These are phyloP conservation scores for Pissodes strobi DNA, from an alignment of 1,140 invertebrate genomes.

Conservation along the genomic window DNA sequence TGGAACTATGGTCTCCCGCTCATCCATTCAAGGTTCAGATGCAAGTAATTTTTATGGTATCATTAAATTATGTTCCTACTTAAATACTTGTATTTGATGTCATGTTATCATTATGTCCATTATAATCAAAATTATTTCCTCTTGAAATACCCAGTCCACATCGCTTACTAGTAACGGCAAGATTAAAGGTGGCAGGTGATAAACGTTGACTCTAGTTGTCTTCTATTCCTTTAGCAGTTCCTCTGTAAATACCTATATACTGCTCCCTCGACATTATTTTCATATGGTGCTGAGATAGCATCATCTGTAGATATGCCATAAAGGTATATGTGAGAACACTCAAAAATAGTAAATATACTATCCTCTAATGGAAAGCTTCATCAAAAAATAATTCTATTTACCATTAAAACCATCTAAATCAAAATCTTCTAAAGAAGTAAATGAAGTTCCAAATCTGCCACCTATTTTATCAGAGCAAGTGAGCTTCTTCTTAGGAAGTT, in stretches of 20 bases:
- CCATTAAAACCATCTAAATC: slow-evolving; percentile 68
- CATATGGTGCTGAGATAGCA: slow-evolving; percentile 70
- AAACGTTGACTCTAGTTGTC: slow-evolving; percentile 44
- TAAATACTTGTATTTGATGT: no score
- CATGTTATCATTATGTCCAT: slow-evolving; percentile 64
- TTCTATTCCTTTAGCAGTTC: slow-evolving; percentile 61
- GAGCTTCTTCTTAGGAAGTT: slow-evolving; percentile 32
- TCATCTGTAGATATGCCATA: slow-evolving; percentile 58
- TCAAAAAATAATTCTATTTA: slow-evolving; percentile 48
- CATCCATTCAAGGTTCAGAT: no score
- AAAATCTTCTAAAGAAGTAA: slow-evolving; percentile 66
- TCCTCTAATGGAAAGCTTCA: no score
- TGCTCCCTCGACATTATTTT: slow-evolving; percentile 62
- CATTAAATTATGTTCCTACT: no score
- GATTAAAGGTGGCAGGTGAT: slow-evolving; percentile 50
- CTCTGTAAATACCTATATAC: slow-evolving; percentile 71
- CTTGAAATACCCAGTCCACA: slow-evolving; percentile 69
- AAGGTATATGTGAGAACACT: no score
- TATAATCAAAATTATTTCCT: slow-evolving; percentile 65
- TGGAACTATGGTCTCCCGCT: no score
- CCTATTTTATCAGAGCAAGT: slow-evolving; percentile 56
- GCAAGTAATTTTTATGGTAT: no score
- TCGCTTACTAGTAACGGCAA: slow-evolving; percentile 49
- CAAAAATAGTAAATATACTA: no score
- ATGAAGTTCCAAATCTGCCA: slow-evolving; percentile 64